Percentiles rank a stretch among this genome's conserved stretches.
These are phyloP conservation scores for Anser cygnoides DNA, from an alignment of 2,113 vertebrate species.

Conservation along the genomic window DNA sequence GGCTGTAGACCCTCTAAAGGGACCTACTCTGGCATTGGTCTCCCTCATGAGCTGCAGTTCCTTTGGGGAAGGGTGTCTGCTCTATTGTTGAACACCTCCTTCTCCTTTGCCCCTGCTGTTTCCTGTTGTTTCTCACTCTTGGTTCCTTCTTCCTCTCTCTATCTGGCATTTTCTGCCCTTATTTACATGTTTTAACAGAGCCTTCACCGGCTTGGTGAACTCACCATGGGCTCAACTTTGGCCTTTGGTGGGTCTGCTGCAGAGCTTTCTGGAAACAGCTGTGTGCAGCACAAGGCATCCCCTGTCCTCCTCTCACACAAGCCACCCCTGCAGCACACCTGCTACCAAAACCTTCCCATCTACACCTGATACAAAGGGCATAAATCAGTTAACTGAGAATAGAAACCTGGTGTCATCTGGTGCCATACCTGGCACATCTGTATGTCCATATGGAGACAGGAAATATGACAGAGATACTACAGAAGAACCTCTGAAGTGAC, in stretches of 20 bases:
- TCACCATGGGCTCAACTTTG: not conserved
- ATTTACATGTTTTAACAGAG: not conserved
- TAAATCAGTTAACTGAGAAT: not conserved
- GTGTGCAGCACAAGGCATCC: not conserved
- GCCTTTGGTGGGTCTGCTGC: not conserved
- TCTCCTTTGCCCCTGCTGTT: not conserved
- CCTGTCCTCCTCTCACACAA: not conserved
- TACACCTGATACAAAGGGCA: not conserved
- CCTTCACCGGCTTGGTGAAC: not conserved
- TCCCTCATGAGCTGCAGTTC: not conserved
- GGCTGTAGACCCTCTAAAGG: not conserved
- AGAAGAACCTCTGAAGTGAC: not conserved
- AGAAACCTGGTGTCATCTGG: not conserved
- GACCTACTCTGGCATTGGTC: not conserved
- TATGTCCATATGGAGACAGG: not conserved
- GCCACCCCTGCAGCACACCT: not conserved
- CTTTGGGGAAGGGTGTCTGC: not conserved
- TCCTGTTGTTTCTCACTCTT: not conserved
- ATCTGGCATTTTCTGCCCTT: not conserved
- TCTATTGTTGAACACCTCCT: fast-evolving
- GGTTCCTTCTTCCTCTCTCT: not conserved
- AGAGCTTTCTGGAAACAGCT: not conserved
- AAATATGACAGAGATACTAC: fast-evolving
- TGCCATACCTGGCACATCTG: not conserved
- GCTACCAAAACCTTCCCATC: not conserved